Conservation (phyloP, 2,797 vertebrate species). For the Sylvilagus floridanus region DNA sequence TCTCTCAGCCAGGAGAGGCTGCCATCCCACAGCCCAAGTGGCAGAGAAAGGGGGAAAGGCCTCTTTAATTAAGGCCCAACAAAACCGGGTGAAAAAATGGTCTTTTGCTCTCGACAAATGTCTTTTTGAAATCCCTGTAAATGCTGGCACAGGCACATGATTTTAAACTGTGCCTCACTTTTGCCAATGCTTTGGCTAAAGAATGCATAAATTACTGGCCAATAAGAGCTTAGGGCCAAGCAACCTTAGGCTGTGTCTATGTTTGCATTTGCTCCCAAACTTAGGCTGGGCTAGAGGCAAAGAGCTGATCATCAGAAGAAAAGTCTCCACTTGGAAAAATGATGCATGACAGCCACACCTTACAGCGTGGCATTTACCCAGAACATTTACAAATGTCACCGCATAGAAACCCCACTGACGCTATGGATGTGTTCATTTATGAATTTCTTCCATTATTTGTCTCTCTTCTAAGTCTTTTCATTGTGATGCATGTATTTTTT, state of each 20-base stretch:
- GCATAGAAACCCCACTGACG: neutral
- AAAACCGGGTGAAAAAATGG: conserved; percentile 64
- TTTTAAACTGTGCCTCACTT: conserved; percentile 64
- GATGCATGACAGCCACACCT: neutral
- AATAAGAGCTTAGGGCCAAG: neutral
- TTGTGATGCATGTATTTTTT: neutral
- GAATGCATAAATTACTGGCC: conserved; percentile 45
- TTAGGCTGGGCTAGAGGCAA: neutral
- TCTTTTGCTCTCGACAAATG: conserved; percentile 75
- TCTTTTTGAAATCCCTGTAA: conserved; percentile 70
- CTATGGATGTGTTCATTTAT: conserved; percentile 35
- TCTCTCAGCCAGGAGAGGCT: conserved; percentile 62
- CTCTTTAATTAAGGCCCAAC: conserved; percentile 82
- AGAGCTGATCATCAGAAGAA: conserved; percentile 14
- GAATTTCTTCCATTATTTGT: neutral
- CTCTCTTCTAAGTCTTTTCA: conserved; percentile 2
- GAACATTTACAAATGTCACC: conserved; percentile 51
- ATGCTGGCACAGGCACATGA: conserved; percentile 72
- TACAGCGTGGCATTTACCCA: conserved; percentile 61
- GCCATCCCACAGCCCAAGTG: conserved; percentile 75
- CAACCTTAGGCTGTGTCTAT: neutral
- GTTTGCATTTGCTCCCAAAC: conserved; percentile 26
- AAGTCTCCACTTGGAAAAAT: neutral
- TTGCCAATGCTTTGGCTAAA: conserved; percentile 60
- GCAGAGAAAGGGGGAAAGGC: conserved; percentile 70